phyloP scores from a whole-genome alignment of 2,888 invertebrate species.

The Lottia scabra region DNA sequence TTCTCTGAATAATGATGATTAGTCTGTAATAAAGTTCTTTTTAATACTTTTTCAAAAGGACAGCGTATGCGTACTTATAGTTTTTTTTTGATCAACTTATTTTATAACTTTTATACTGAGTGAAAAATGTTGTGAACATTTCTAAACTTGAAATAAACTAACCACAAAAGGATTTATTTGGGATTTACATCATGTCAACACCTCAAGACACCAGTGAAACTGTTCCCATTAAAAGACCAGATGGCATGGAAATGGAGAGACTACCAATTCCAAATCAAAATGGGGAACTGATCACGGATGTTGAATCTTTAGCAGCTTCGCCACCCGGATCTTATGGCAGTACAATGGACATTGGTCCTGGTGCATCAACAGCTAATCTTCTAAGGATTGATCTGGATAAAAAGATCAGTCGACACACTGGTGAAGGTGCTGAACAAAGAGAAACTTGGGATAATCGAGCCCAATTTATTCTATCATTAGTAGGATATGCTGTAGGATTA shows the following conservation, averaged over 20 bases:
- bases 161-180: no score
- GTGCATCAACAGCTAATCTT: conserved; percentile 51
- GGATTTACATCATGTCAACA: no score
- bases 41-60: no score
- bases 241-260: conserved; percentile 13
- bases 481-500: conserved; percentile 58
- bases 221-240: not conserved
- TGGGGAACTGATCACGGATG: not conserved
- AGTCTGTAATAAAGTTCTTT: no score
- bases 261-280: conserved; percentile 15
- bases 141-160: no score
- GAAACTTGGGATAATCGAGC: conserved; percentile 56
- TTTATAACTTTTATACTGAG: no score
- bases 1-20: no score
- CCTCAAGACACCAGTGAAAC: not conserved
- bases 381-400: conserved; percentile 50
- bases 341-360: conserved; percentile 45
- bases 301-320: not conserved
- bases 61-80: no score
- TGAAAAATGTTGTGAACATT: no score
- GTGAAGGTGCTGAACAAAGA: conserved; percentile 42
- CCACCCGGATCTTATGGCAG: conserved; percentile 32
- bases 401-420: conserved; percentile 51
- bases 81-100: no score
- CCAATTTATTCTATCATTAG: conserved; percentile 52